These are phyloP conservation scores for Morinoia aosen DNA, from an alignment of 2,888 invertebrate species.

Conservation along the genomic window DNA sequence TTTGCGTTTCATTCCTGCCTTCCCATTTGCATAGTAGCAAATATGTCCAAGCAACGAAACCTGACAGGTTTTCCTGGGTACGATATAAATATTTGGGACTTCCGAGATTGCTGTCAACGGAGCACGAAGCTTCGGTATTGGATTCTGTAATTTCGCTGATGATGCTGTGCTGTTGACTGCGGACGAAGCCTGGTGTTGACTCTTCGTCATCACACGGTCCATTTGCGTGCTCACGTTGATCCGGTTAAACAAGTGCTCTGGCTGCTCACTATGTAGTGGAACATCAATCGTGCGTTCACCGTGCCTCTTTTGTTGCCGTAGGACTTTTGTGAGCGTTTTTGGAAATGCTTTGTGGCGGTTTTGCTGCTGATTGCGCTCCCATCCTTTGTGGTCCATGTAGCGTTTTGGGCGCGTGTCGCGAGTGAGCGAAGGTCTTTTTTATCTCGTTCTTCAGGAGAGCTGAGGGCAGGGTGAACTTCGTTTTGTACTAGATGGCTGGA, in stretches of 20 bases:
- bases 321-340: conserved; percentile 6
- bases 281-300: conserved; percentile 29
- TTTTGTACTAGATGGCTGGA: background rate
- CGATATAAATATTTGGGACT: background rate
- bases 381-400: background rate
- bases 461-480: background rate
- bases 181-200: conserved; percentile 14
- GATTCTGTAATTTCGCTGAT: background rate
- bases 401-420: background rate
- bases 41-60: background rate
- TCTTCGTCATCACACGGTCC: conserved; percentile 33
- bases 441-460: background rate
- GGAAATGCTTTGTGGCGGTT: background rate
- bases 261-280: conserved; percentile 18
- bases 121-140: background rate
- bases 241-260: conserved; percentile 46
- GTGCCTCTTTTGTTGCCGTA: conserved; percentile 44
- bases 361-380: conserved; percentile 23
- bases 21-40: background rate
- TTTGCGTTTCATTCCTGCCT: background rate
- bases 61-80: background rate
- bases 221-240: conserved; percentile 45
- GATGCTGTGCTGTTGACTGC: conserved; percentile 21
- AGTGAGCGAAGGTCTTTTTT: background rate
- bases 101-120: background rate